Conservation (phyloP, 2,888 invertebrate species). For the Thyatira batis region DNA sequence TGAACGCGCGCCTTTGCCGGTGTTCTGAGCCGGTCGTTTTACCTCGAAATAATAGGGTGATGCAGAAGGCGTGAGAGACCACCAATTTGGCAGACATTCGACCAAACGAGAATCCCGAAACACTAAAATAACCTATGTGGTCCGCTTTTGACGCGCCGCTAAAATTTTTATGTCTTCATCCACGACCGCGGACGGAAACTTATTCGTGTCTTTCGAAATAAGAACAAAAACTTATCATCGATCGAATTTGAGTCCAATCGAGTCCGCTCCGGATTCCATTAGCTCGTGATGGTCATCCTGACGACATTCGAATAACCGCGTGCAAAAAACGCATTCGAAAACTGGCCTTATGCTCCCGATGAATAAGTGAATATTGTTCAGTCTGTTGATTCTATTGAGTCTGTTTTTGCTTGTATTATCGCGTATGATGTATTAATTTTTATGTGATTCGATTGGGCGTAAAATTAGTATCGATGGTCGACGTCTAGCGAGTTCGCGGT, state of each 20-base stretch:
- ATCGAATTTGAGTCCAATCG: constrained; percentile 55
- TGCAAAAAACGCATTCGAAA: constrained; percentile 67
- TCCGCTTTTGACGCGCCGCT: constrained; percentile 74
- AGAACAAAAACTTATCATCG: constrained; percentile 49
- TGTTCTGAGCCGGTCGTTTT: constrained; percentile 61
- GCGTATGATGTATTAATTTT: constrained; percentile 75
- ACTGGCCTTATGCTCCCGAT: constrained; percentile 59
- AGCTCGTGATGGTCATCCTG: constrained; percentile 63
- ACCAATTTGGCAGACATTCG: constrained; percentile 73
- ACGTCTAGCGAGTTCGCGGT: constrained; percentile 67
- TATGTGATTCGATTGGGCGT: constrained; percentile 75
- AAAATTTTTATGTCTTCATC: constrained; percentile 81
- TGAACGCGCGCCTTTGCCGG: constrained; percentile 67
- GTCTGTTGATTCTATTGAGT: constrained; percentile 41
- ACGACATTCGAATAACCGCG: constrained; percentile 71
- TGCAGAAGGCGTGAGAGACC: constrained; percentile 75
- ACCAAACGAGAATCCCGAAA: constrained; percentile 58
- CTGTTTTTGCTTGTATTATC: constrained; percentile 58
- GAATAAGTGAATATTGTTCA: constrained; percentile 48
- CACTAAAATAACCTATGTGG: constrained; percentile 75
- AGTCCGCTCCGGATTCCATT: constrained; percentile 68
- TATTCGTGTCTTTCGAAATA: constrained; percentile 36
- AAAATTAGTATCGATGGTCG: constrained; percentile 69
- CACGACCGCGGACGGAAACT: constrained; percentile 64
- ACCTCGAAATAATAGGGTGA: constrained; percentile 72